Conservation (phyloP, 1,140 invertebrate species). For the Heliconius himera region DNA sequence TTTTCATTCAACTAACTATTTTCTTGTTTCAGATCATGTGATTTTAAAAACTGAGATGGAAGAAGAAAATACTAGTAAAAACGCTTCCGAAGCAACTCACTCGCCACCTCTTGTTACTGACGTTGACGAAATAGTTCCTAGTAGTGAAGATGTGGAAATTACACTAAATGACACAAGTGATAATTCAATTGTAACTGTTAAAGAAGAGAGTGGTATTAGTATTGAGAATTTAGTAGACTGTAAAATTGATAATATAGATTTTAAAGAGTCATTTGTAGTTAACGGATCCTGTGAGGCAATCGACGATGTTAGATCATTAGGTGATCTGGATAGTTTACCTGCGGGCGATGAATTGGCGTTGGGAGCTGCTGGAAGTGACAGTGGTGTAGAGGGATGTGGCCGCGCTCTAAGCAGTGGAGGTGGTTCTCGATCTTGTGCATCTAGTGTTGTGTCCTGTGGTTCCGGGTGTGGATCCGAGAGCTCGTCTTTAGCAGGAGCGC, state of each 20-base stretch:
- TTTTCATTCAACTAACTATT: conserved; percentile 30
- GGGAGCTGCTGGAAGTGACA: conserved; percentile 87
- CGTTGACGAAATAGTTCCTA: conserved; percentile 42
- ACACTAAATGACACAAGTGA: conserved; percentile 45
- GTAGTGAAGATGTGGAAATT: conserved; percentile 43
- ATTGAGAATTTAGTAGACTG: conserved; percentile 45
- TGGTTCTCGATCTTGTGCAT: conserved; percentile 85
- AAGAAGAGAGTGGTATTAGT: conserved; percentile 59
- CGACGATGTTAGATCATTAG: conserved; percentile 62
- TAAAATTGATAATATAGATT: conserved; percentile 53
- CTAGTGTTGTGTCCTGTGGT: conserved; percentile 88
- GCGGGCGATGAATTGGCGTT: conserved; percentile 67
- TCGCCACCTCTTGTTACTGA: conserved; percentile 44
- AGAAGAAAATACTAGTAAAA: conserved; percentile 55
- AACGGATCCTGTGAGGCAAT: conserved; percentile 65
- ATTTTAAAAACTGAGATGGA: conserved; percentile 64
- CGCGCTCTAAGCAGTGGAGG: conserved; percentile 85
- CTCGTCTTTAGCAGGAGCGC: conserved; percentile 83
- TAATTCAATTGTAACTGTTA: conserved; percentile 44
- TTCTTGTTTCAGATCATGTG: conserved; percentile 76
- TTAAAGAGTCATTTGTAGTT: conserved; percentile 57
- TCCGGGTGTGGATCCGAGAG: conserved; percentile 90
- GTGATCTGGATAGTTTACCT: conserved; percentile 71
- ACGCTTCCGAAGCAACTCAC: conserved; percentile 39
- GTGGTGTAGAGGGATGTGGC: conserved; percentile 88